Percentiles rank a stretch among this genome's conserved stretches.
Evolutionary conservation across 2,113 vertebrate genomes (phyloP).

Genomic region (Corydoras sp.): DNA sequence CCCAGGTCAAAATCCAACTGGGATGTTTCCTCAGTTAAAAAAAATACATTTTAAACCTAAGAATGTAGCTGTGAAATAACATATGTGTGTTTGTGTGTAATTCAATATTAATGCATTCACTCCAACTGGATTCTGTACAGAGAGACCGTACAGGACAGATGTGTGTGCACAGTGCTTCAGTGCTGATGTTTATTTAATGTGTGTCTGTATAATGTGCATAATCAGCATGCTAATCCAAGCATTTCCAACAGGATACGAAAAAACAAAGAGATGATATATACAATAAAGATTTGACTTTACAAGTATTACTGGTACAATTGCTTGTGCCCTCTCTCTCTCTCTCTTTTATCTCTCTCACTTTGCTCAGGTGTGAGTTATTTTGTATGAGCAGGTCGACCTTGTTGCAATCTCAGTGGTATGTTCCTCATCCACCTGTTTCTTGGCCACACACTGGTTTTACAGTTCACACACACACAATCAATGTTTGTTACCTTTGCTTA

Average conservation of each 20-base stretch:
- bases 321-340: background rate
- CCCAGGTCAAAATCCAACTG: too few species aligned
- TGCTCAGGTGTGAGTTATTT: background rate
- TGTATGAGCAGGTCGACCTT: slow-evolving; percentile 13
- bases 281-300: too few species aligned
- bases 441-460: slow-evolving; percentile 23
- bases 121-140: too few species aligned
- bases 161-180: background rate
- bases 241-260: too few species aligned
- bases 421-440: slow-evolving; percentile 37
- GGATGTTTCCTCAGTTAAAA: too few species aligned
- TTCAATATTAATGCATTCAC: too few species aligned
- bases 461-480: slow-evolving; percentile 1
- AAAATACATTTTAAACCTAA: background rate
- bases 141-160: too few species aligned
- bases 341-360: slow-evolving; percentile 18
- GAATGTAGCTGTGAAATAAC: background rate
- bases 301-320: background rate
- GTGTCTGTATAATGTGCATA: background rate
- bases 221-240: too few species aligned
- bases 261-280: too few species aligned
- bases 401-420: slow-evolving; percentile 11
- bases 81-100: background rate
- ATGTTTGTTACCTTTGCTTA: too few species aligned
- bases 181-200: background rate